phyloP scores from a whole-genome alignment of 2,888 invertebrate species.

The Cheilosia vulpina region DNA sequence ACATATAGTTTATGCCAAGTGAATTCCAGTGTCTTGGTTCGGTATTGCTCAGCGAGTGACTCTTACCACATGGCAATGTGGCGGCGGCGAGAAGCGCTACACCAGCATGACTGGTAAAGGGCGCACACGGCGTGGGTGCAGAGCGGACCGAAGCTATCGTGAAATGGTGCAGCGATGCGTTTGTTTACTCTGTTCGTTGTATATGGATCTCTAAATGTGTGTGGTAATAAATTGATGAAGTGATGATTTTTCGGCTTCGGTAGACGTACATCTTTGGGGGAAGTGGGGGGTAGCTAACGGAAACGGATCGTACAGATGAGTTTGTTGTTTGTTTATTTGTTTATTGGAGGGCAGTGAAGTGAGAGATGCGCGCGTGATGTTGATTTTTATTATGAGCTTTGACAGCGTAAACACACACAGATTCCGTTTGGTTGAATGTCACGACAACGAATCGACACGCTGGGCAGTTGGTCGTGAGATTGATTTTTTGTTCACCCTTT shows the following conservation, averaged over 20 bases:
- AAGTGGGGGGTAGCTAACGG: neutral
- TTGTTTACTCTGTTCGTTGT: slow-evolving; percentile 36
- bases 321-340: slow-evolving; percentile 26
- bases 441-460: too few relatives aligned
- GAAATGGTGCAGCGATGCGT: slow-evolving; percentile 42
- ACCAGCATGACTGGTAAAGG: slow-evolving; percentile 13
- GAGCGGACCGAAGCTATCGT: slow-evolving; percentile 20
- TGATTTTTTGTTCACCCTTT: too few relatives aligned
- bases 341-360: slow-evolving; percentile 3
- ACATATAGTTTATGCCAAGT: slow-evolving; percentile 49
- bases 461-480: too few relatives aligned
- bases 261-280: neutral
- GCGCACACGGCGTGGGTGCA: slow-evolving; percentile 8
- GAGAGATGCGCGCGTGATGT: slow-evolving; percentile 23
- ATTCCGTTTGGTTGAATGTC: neutral
- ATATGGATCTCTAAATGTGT: slow-evolving; percentile 47
- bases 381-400: slow-evolving; percentile 10
- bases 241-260: slow-evolving; percentile 61
- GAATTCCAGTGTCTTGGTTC: slow-evolving; percentile 3
- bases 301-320: slow-evolving; percentile 18
- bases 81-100: neutral
- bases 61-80: slow-evolving; percentile 48
- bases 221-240: slow-evolving; percentile 70
- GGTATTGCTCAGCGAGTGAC: slow-evolving; percentile 25
- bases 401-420: neutral